phyloP scores from a whole-genome alignment of 2,888 invertebrate species.

The Apodemia hepburni region DNA sequence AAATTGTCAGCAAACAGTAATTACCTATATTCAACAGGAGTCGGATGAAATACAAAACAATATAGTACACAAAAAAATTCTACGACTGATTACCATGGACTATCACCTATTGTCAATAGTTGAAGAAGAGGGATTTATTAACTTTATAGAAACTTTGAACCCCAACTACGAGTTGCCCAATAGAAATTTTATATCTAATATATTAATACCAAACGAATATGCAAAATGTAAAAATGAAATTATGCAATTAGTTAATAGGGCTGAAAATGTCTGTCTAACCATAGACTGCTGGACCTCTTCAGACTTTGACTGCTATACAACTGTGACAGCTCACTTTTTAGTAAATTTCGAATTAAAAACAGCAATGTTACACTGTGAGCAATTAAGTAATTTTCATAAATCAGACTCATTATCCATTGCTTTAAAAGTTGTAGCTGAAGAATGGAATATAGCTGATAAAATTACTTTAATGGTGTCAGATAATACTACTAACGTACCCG shows the following conservation, averaged over 20 bases:
- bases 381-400: constrained; percentile 15
- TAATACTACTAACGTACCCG: background rate
- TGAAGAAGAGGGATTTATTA: constrained; percentile 21
- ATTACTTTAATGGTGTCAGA: background rate
- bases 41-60: background rate
- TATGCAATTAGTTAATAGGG: background rate
- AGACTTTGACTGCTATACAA: constrained; percentile 23
- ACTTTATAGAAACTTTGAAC: constrained; percentile 21
- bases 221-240: too few species aligned
- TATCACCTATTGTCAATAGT: constrained; percentile 19
- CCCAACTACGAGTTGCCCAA: constrained; percentile 6
- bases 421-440: constrained; percentile 2
- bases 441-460: background rate
- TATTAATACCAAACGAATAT: too few species aligned
- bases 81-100: constrained; percentile 17
- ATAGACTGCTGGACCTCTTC: constrained; percentile 23
- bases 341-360: constrained; percentile 23
- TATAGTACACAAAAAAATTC: constrained; percentile 1
- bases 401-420: constrained; percentile 1
- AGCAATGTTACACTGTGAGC: constrained; percentile 23
- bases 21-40: too few species aligned
- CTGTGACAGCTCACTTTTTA: constrained; percentile 30
- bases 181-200: too few species aligned
- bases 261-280: constrained; percentile 19
- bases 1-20: too few species aligned